A percentile compares a stretch with the other conserved stretches of the same genome.
Evolutionary conservation across 2,113 vertebrate genomes (phyloP).

Genomic region (Phrynosoma platyrhinos): DNA sequence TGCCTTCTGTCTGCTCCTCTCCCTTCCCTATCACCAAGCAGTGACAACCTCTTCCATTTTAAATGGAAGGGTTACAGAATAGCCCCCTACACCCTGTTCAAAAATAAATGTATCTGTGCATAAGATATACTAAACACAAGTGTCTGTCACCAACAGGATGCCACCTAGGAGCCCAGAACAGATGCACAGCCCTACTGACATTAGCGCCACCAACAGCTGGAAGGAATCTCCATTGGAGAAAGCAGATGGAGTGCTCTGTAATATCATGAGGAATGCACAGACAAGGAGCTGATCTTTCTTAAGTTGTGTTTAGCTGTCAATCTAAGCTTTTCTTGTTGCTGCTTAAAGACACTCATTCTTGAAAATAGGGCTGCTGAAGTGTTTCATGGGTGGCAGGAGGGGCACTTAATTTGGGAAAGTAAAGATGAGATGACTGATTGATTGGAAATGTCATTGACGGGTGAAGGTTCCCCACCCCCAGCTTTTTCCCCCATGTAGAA

Average conservation of each 20-base stretch:
- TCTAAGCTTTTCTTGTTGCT: neutral
- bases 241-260: neutral
- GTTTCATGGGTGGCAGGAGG: conserved; percentile 3
- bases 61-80: too few species aligned
- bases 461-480: conserved; percentile 25
- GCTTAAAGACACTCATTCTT: conserved; percentile 32
- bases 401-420: conserved; percentile 40
- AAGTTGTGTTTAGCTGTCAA: neutral
- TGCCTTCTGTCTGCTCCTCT: too few species aligned
- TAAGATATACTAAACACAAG: too few species aligned
- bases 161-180: too few species aligned
- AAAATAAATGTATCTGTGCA: too few species aligned
- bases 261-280: neutral
- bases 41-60: too few species aligned
- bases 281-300: neutral
- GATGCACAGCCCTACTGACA: too few species aligned
- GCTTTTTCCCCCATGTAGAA: neutral
- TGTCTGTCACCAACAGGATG: too few species aligned
- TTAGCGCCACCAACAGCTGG: neutral
- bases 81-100: too few species aligned
- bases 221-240: neutral
- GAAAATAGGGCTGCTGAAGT: conserved; percentile 23
- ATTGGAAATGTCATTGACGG: conserved; percentile 57
- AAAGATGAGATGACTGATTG: conserved; percentile 58
- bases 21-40: too few species aligned